Base-by-base conservation (phyloP, 2,888 invertebrate genomes). In the Holacanthella duospinosa region DNA sequence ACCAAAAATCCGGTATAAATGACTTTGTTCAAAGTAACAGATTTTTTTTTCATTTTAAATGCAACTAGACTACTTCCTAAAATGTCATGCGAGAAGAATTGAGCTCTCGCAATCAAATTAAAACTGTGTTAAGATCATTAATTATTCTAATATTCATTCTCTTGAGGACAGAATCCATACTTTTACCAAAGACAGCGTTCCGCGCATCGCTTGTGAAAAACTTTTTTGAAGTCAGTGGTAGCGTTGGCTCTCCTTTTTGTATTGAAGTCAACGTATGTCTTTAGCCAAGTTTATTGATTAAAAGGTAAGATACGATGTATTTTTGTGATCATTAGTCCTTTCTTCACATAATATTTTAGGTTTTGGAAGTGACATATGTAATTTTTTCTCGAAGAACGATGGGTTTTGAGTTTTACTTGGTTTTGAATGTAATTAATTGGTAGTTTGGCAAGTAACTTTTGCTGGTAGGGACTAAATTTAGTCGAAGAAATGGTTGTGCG, bases 321-420 rank as follows among this genome's bases (percentile, higher is more conserved):
- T 26, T 60, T 67, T 0, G 12, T 59, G 12, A 68, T n/a, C 26
- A 58, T n/a, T 24, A 65, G 24, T n/a, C 67, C 67, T 19, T 54
- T 6, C n/a, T 60, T 21, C n/a, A n/a, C n/a, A n/a, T n/a, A n/a
- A n/a, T n/a, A n/a, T n/a, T n/a, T n/a, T n/a, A n/a, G n/a, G n/a
- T 43, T 57, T 27, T 61, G 19, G 55, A 56, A 60, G 43, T 68
- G 68, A 19, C 66, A 29, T 56, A 63, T 29, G 43, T 68, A 68
- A n/a, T 62, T 57, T 12, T 24, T 55, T 53, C 60, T 65, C 1
- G 44, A 24, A n/a, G 16, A 4, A 1, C 62, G 28, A 19, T 29
- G 3, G 24, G 43, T 26, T 1, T 62, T 36, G 19, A 64, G 24
- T 29, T 59, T 64, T 24, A n/a, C 9, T 29, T 54, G 53, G 28